phyloP scores from a whole-genome alignment of 2,888 invertebrate species.

The Acleris sparsana region DNA sequence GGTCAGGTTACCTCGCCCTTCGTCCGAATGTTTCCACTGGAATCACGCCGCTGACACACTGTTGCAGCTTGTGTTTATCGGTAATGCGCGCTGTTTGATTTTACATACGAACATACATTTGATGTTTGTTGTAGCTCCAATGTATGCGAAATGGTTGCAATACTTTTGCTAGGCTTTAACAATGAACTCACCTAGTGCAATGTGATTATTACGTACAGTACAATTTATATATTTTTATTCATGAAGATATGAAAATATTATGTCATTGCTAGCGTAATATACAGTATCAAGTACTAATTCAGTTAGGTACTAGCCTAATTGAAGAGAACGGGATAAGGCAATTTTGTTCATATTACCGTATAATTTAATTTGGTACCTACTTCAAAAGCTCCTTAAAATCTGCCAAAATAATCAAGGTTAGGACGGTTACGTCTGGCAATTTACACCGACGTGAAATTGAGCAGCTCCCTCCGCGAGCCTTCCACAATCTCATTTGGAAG shows the following conservation, averaged over 20 bases:
- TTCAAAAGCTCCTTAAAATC: constrained; percentile 61
- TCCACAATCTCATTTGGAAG: constrained; percentile 80
- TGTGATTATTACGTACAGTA: too few relatives aligned
- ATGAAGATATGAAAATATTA: too few relatives aligned
- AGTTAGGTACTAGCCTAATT: constrained; percentile 3
- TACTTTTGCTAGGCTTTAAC: neutral
- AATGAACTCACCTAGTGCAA: neutral
- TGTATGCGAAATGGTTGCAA: constrained; percentile 1
- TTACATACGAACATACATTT: constrained; percentile 60
- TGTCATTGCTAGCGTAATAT: too few relatives aligned
- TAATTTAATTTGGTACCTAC: constrained; percentile 25
- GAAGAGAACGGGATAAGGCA: constrained; percentile 9
- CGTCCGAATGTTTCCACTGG: constrained; percentile 74
- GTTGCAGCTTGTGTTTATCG: constrained; percentile 73
- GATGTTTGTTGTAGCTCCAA: constrained; percentile 28
- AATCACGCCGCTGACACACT: constrained; percentile 74
- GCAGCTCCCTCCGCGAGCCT: constrained; percentile 70
- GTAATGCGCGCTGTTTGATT: constrained; percentile 67
- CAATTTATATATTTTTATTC: neutral
- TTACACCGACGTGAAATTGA: constrained; percentile 75
- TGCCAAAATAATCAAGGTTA: constrained; percentile 68
- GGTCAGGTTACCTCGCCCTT: constrained; percentile 66
- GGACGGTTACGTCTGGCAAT: constrained; percentile 70
- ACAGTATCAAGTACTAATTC: neutral
- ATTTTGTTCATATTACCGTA: constrained; percentile 27